Evolutionary conservation across 2,797 vertebrate genomes (phyloP), one percentile per base, ranked within the genome.

Genomic region (Takifugu rubripes): DNA sequence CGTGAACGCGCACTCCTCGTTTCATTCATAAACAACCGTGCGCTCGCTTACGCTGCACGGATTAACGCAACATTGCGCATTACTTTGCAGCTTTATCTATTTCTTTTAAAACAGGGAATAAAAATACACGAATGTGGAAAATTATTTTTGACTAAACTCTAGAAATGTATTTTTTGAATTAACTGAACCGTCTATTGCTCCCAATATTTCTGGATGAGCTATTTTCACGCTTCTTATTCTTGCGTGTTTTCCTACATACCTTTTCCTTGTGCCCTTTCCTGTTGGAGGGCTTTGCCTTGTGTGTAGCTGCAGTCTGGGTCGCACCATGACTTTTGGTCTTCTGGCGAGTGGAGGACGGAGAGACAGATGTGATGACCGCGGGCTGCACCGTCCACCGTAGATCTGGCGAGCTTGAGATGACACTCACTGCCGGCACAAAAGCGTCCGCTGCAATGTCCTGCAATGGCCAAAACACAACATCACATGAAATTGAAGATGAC

Each of bases 371-470:
- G 77, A 93, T 87, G 53, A 91, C 80, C 36, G 92, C 85, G 49
- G 93, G 93, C 80, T 94, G 92, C 75, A 95, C 93, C 88, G 93
- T 90, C 94, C 94, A 94, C 83, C 92, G 92, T 53, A 94, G 86
- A 81, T 92, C 92, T 15, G 90, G 91, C 31, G 93, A 94, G 55
- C 91, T 91, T 25, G 93, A 93, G 72, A 94, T 92, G 62, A 92
- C 92, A 55, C 93, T 94, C 82, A 94, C 91, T 12, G 91, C 95
- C 54, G 96, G 95, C 72, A 95, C 94, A 81, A 96, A 95, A 79
- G 83, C 78, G 56, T 90, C 92, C 64, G 91, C 89, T 62, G 84
- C 89, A 3, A 87, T 72, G 67, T 93, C 93, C 95, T 97, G 72
- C 17, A 31, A 21, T 21, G 21, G 21, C 21, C 21, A 21, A 65